Evolutionary conservation across 2,888 invertebrate species (phyloP).

Genomic region (Eupithecia subfuscata): DNA sequence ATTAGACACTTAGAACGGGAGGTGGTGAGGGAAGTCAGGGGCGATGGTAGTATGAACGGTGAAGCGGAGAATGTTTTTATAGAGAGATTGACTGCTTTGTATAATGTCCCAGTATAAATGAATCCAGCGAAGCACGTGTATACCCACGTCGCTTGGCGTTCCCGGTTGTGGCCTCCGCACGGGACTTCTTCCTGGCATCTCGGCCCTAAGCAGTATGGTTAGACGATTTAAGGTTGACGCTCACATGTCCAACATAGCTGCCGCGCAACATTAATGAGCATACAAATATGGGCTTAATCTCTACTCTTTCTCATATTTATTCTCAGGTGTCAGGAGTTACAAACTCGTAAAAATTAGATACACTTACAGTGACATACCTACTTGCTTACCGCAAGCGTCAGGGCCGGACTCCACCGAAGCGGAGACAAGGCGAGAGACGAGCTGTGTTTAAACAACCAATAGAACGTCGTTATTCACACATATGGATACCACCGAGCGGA

Average conservation of each 20-base stretch:
- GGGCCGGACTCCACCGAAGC: too few species aligned
- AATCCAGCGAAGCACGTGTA: not conserved
- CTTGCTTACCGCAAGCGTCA: too few species aligned
- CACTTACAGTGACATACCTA: not conserved
- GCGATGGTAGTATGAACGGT: slow-evolving; percentile 53
- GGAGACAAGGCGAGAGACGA: too few species aligned
- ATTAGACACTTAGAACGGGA: slow-evolving; percentile 64
- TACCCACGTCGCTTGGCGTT: not conserved
- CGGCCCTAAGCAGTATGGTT: not conserved
- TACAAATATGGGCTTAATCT: not conserved
- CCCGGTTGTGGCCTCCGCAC: not conserved
- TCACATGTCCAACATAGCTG: not conserved
- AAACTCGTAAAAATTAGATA: not conserved
- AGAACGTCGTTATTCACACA: too few species aligned
- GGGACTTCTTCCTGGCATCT: not conserved
- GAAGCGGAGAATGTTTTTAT: slow-evolving; percentile 70
- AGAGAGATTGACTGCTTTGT: slow-evolving; percentile 70
- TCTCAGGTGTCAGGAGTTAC: too few species aligned
- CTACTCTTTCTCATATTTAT: too few species aligned
- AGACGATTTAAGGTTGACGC: not conserved
- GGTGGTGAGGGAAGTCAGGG: slow-evolving; percentile 52
- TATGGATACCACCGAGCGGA: too few species aligned
- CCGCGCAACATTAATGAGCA: not conserved
- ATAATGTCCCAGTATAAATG: slow-evolving; percentile 70
- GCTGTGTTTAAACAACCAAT: too few species aligned